phyloP scores from a whole-genome alignment of 2,888 invertebrate species.

The Sinotaia quadrata region DNA sequence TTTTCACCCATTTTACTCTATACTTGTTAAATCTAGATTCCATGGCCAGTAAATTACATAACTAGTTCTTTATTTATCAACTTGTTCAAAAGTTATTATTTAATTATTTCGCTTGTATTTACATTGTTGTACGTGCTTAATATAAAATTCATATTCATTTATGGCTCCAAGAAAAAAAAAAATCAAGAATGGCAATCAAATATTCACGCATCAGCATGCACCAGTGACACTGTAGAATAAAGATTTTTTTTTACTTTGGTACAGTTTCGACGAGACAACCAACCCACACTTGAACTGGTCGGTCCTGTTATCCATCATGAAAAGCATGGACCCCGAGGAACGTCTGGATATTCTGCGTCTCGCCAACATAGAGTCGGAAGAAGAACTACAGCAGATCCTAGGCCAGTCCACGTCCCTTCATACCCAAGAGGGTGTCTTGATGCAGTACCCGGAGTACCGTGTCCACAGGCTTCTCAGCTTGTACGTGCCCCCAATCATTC shows the following conservation, averaged over 20 bases:
- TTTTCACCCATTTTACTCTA: too few relatives aligned
- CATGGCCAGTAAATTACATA: too few relatives aligned
- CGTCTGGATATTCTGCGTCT: constrained; percentile 19
- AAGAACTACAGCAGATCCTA: constrained; percentile 25
- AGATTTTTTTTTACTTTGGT: neutral
- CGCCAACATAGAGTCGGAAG: constrained; percentile 19
- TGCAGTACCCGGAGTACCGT: constrained; percentile 48
- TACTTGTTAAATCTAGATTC: too few relatives aligned
- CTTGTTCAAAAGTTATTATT: too few relatives aligned
- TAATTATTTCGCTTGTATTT: too few relatives aligned
- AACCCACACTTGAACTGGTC: constrained; percentile 20
- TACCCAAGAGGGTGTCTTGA: constrained; percentile 24
- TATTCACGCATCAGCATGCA: too few relatives aligned
- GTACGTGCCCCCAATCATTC: constrained; percentile 62
- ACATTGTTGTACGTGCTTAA: too few relatives aligned
- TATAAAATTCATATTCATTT: too few relatives aligned
- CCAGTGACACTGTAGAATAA: too few relatives aligned
- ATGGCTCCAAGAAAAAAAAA: too few relatives aligned
- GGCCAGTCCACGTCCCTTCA: constrained; percentile 9
- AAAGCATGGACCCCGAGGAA: constrained; percentile 16
- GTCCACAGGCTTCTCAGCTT: constrained; percentile 54
- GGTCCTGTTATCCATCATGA: constrained; percentile 24
- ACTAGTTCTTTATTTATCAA: too few relatives aligned
- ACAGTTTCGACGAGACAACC: neutral
- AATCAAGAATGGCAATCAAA: too few relatives aligned